phyloP scores from a whole-genome alignment of 2,888 invertebrate species.

The Nysson spinosus region DNA sequence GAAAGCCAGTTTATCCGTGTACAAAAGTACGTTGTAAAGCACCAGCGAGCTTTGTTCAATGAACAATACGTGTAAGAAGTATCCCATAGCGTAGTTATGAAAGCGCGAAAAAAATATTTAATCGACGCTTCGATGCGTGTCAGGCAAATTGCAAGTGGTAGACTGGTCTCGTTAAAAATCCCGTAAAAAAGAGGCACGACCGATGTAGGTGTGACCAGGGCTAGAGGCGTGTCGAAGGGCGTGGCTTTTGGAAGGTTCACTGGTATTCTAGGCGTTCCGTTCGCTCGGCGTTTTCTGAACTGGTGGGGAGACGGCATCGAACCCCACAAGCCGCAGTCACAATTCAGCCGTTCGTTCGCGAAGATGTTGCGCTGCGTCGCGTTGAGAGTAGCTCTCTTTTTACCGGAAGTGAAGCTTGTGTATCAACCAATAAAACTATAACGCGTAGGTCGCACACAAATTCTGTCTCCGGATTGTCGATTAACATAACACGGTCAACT shows the following conservation, averaged over 20 bases:
- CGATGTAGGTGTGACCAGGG: slow-evolving; percentile 15
- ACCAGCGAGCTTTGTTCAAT: no score
- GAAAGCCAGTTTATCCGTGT: no score
- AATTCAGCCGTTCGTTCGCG: slow-evolving; percentile 66
- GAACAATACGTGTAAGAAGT: no score
- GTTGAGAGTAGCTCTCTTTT: slow-evolving; percentile 39
- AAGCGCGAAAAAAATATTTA: no score
- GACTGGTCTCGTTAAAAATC: not conserved
- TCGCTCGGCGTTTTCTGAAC: not conserved
- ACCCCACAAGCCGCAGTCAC: slow-evolving; percentile 63
- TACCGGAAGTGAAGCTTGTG: slow-evolving; percentile 42
- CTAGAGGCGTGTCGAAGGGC: slow-evolving; percentile 20
- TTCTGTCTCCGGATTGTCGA: no score
- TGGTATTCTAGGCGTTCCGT: slow-evolving; percentile 27
- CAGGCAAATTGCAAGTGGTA: not conserved
- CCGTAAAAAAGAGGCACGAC: slow-evolving; percentile 38
- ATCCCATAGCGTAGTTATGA: no score
- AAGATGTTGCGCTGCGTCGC: slow-evolving; percentile 48
- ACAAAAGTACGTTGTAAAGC: no score
- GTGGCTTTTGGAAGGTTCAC: slow-evolving; percentile 7
- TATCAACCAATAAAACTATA: slow-evolving; percentile 12
- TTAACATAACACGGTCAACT: no score
- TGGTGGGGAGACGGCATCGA: slow-evolving; percentile 55
- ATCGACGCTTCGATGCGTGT: not conserved
- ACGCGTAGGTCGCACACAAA: slow-evolving; percentile 3